Percentiles rank a stretch among this genome's conserved stretches.
phyloP scores from a whole-genome alignment of 2,797 vertebrate genomes.

The Gorsachius magnificus region DNA sequence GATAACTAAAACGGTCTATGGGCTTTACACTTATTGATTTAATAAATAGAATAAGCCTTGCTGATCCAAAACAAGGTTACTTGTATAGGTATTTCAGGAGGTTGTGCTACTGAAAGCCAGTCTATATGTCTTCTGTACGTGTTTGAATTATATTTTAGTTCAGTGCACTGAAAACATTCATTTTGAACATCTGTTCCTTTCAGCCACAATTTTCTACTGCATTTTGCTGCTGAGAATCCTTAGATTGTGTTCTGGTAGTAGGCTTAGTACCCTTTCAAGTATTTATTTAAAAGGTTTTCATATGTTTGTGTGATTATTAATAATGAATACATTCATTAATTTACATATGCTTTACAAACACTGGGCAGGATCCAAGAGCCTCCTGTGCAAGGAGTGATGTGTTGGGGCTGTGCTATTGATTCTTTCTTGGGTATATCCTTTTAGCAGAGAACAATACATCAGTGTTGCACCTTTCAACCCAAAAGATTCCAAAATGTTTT shows the following conservation, averaged over 20 bases:
- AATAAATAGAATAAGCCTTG: conserved; percentile 38
- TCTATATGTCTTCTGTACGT: not conserved
- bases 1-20: conserved; percentile 43
- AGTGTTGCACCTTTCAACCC: not conserved
- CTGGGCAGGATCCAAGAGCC: not conserved
- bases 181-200: conserved; percentile 26
- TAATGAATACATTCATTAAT: not conserved
- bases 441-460: not conserved
- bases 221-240: not conserved
- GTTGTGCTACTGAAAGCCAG: not conserved
- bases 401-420: not conserved
- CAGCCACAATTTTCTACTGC: not conserved
- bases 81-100: not conserved
- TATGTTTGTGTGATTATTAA: not conserved
- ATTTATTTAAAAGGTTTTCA: not conserved
- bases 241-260: not conserved
- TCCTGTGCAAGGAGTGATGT: not conserved
- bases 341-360: not conserved
- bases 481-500: not conserved
- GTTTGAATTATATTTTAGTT: not conserved
- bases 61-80: conserved; percentile 41
- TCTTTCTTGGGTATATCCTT: not conserved
- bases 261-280: not conserved
- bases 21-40: conserved; percentile 35
- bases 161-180: not conserved